These are phyloP conservation scores for Caenorhabditis sp. DNA, from an alignment of 2,888 invertebrate species.

Conservation along the genomic window DNA sequence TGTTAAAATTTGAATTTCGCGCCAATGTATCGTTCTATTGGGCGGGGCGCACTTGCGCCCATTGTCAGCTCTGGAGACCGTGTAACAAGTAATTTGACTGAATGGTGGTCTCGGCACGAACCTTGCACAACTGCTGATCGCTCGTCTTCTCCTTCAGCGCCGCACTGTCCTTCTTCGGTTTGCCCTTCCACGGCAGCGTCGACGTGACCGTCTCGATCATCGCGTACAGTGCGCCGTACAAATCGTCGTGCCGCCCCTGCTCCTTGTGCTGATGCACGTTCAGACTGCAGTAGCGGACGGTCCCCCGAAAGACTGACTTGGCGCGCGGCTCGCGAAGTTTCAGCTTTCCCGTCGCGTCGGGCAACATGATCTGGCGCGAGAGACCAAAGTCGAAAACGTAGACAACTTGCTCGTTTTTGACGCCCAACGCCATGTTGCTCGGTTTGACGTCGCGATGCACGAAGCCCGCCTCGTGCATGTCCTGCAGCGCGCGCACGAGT, in stretches of 20 bases:
- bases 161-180: constrained; percentile 66
- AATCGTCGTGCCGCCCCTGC: constrained; percentile 82
- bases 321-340: constrained; percentile 69
- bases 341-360: constrained; percentile 87
- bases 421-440: constrained; percentile 70
- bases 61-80: no score
- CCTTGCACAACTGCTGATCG: constrained; percentile 62
- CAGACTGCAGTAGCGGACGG: constrained; percentile 96
- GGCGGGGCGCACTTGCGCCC: no score
- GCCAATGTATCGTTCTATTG: no score
- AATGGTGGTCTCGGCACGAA: no score
- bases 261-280: constrained; percentile 98
- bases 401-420: constrained; percentile 59
- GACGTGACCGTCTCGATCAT: constrained; percentile 71
- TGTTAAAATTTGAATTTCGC: no score
- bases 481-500: constrained; percentile 61
- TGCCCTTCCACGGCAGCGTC: constrained; percentile 74
- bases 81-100: no score
- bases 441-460: constrained; percentile 74
- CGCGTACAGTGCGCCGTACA: constrained; percentile 62
- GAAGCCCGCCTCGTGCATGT: constrained; percentile 72
- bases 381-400: constrained; percentile 76
- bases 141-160: constrained; percentile 65
- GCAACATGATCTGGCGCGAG: constrained; percentile 70
- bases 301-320: constrained; percentile 89